Conservation (phyloP, 2,113 vertebrate species). For the Lepus timidus region DNA sequence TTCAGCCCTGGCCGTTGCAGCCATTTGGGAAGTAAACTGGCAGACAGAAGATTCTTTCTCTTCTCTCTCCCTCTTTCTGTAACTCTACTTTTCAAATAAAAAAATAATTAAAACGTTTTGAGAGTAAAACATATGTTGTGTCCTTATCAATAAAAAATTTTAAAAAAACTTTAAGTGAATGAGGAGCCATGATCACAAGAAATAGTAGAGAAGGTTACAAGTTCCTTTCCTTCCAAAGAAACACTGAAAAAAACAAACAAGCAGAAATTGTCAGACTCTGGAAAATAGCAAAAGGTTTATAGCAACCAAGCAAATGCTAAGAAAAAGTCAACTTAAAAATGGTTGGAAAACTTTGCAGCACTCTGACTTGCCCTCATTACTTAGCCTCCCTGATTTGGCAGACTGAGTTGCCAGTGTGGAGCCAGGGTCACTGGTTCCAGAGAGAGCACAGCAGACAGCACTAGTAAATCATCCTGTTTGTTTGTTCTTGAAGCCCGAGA, state of each 20-base stretch:
- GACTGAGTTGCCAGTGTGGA: not conserved
- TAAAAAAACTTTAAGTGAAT: not conserved
- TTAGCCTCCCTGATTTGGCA: not conserved
- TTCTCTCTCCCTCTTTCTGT: too few species aligned
- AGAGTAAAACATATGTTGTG: not conserved
- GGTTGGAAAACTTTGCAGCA: not conserved
- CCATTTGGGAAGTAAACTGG: too few species aligned
- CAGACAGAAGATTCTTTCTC: too few species aligned
- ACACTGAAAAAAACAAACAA: not conserved
- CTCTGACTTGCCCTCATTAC: not conserved
- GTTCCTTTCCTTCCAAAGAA: not conserved
- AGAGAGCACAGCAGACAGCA: not conserved
- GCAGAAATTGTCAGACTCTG: constrained; percentile 11
- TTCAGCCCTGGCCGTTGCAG: too few species aligned
- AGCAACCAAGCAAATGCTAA: not conserved
- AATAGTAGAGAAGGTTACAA: not conserved
- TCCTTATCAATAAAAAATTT: not conserved
- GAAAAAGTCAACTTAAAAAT: not conserved
- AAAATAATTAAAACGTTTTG: not conserved
- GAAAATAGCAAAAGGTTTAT: not conserved
- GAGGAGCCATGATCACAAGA: not conserved
- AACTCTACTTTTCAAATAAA: not conserved
- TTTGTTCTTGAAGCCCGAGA: not conserved
- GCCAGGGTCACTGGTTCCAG: not conserved
- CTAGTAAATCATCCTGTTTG: not conserved